Evolutionary conservation across 2,888 invertebrate species (phyloP).

Genomic region (Cetonia aurata): DNA sequence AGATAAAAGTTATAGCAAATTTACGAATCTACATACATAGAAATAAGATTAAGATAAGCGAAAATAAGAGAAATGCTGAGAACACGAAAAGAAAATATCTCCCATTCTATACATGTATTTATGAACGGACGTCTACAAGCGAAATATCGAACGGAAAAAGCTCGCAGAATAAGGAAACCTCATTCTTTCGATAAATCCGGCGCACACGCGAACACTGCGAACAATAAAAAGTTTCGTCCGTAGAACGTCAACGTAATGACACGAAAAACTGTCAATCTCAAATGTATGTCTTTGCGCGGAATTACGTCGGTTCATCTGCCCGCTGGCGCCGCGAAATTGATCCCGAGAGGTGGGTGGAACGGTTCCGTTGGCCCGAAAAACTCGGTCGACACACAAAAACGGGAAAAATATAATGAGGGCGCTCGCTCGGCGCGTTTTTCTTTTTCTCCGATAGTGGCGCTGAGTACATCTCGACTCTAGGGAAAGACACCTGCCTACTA

Average conservation of each 20-base stretch:
- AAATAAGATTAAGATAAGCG: too few species aligned
- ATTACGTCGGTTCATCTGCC: conserved; percentile 34
- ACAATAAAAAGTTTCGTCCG: conserved; percentile 20
- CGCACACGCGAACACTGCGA: conserved; percentile 9
- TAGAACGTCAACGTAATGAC: conserved; percentile 25
- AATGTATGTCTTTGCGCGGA: conserved; percentile 19
- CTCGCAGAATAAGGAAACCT: neutral
- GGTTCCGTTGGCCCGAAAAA: conserved; percentile 2
- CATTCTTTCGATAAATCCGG: conserved; percentile 15
- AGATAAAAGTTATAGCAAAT: too few species aligned
- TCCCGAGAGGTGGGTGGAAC: conserved; percentile 13
- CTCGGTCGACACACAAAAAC: conserved; percentile 18
- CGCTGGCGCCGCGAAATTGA: conserved; percentile 28
- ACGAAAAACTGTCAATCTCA: conserved; percentile 38
- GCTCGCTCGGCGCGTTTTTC: neutral
- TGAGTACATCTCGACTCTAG: too few species aligned
- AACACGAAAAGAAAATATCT: too few species aligned
- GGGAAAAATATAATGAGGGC: conserved; percentile 19
- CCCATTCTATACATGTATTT: too few species aligned
- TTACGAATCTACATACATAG: too few species aligned
- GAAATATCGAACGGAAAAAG: too few species aligned
- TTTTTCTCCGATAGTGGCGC: neutral
- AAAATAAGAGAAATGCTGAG: too few species aligned
- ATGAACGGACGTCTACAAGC: too few species aligned
- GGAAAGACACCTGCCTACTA: conserved; percentile 22